Evolutionary conservation across 2,888 invertebrate species (phyloP).

Genomic region (Troglohyphantes excavatus): DNA sequence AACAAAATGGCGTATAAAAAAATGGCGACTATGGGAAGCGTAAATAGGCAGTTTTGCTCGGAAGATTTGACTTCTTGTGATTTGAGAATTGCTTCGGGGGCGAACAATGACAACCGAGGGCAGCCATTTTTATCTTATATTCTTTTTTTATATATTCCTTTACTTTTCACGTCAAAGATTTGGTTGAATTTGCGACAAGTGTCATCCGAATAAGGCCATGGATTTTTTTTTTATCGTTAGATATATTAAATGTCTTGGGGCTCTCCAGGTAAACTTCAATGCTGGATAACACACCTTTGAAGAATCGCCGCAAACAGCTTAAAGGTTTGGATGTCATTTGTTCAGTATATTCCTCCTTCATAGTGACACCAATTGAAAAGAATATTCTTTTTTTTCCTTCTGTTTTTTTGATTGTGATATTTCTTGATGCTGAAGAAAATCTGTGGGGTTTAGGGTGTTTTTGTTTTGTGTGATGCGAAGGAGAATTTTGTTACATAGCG

Average conservation of each 20-base stretch:
- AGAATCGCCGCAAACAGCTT: slow-evolving; percentile 70
- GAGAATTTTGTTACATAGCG: neutral
- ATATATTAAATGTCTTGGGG: slow-evolving; percentile 74
- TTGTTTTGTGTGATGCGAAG: neutral
- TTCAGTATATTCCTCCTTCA: slow-evolving; percentile 55
- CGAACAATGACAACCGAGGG: slow-evolving; percentile 73
- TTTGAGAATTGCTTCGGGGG: slow-evolving; percentile 76
- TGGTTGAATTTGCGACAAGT: slow-evolving; percentile 77
- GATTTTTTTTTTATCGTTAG: slow-evolving; percentile 50
- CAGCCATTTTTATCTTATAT: slow-evolving; percentile 63
- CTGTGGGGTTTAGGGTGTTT: neutral
- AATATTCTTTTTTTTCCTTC: slow-evolving; percentile 30
- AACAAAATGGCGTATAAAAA: slow-evolving; percentile 9
- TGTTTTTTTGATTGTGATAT: slow-evolving; percentile 13
- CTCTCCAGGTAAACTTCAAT: slow-evolving; percentile 61
- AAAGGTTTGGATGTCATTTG: slow-evolving; percentile 72
- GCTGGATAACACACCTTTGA: slow-evolving; percentile 37
- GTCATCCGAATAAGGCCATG: slow-evolving; percentile 62
- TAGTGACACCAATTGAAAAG: slow-evolving; percentile 46
- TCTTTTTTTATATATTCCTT: slow-evolving; percentile 54
- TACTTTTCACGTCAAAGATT: slow-evolving; percentile 65
- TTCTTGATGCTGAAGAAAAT: slow-evolving; percentile 29
- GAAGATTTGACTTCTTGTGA: slow-evolving; percentile 77
- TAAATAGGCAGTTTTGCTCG: slow-evolving; percentile 77
- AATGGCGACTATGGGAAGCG: slow-evolving; percentile 61